These are phyloP conservation scores for Meloidogyne chitwoodi DNA, from an alignment of 1,140 invertebrate species.

Conservation along the genomic window DNA sequence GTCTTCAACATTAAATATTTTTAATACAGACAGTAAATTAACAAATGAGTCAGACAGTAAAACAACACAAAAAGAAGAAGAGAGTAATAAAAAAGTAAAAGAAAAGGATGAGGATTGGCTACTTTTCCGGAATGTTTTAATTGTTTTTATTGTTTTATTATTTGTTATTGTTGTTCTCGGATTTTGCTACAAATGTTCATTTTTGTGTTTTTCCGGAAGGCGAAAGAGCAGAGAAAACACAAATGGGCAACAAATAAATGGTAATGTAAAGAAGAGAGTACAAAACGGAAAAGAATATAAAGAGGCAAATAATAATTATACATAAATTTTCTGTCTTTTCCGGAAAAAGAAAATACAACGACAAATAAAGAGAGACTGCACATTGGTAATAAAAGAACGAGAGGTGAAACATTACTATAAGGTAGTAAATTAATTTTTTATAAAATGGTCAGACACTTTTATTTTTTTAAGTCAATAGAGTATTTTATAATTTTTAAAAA, in stretches of 20 bases:
- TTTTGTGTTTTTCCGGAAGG: not conserved
- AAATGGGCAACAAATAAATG: not conserved
- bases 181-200: not conserved
- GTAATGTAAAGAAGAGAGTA: not conserved
- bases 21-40: not conserved
- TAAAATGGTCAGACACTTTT: too few species aligned
- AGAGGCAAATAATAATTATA: not conserved
- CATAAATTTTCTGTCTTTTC: not conserved
- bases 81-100: not conserved
- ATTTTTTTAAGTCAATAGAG: too few species aligned
- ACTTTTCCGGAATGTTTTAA: constrained; percentile 15
- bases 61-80: not conserved
- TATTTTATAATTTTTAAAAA: too few species aligned
- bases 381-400: too few species aligned
- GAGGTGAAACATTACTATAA: too few species aligned
- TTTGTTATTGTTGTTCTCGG: not conserved
- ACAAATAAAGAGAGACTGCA: not conserved
- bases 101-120: constrained; percentile 6
- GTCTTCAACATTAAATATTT: not conserved
- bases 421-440: too few species aligned
- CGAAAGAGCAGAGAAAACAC: not conserved
- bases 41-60: not conserved
- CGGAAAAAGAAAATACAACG: not conserved
- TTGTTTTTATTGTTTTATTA: constrained; percentile 6
- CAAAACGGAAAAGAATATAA: constrained; percentile 19